Evolutionary conservation across 1,140 invertebrate genomes (phyloP), one percentile per base, ranked within the genome.

Genomic region (Coenobita brevimanus): DNA sequence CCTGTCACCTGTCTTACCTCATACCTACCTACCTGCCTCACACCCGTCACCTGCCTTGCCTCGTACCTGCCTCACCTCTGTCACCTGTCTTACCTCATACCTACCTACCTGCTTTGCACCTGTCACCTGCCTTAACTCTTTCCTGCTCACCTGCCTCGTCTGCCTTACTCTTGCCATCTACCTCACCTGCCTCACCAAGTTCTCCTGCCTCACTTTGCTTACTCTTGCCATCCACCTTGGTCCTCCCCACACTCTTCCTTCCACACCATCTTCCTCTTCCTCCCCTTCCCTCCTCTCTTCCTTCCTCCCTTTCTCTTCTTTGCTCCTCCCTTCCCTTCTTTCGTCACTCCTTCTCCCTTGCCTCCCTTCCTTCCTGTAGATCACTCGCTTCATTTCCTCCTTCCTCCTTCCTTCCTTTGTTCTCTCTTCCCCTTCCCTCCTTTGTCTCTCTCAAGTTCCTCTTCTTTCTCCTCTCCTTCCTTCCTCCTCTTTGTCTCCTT

Each of bases 401-500:
- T 27, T 13, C 13, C 67, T 27, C 67, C 30, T 27, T 10, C 67
- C 30, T 27, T 71, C 67, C 30, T 27, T 71, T 27, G 21, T 27
- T 71, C 67, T 71, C 67, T 71, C 67, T 71, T 27, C 30, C 67
- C 30, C 67, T 71, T 27, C 30, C 67, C 30, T 27, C 30, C 67
- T 71, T 27, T 78, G 8, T 78, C 75, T 78, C 75, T 78, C 8
- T 10, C 1, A 2, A 4, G 3, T 73, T 38, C 36, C 36, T n/a
- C 3, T 38, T 15, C 30, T 41, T 73, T 17, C 38, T 41, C 4
- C 36, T 41, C 36, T 41, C 10, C 69, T 38, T 41, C 8, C 30
- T 17, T 33, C 50, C 43, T 0, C 0, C 41, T 17, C 30, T 2
- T 54, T 81, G n/a, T 64, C 54, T 64, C 60, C n/a, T 33, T 81